Base-by-base conservation (phyloP, 2,888 invertebrate species). In the Melieria picta region DNA sequence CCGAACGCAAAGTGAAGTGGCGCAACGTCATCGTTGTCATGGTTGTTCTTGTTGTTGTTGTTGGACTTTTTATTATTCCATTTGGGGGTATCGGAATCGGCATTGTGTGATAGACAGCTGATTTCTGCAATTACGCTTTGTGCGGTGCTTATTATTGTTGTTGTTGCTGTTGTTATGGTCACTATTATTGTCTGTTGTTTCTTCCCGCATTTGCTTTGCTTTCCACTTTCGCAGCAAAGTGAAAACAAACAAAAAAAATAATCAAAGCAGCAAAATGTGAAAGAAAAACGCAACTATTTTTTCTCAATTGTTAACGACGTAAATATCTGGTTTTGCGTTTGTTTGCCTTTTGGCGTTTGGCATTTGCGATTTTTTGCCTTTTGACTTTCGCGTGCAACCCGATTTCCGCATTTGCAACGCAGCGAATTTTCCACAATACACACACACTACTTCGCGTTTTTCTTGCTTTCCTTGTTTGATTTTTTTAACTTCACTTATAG, bases 21-120 rank as follows among this genome's bases (percentile, higher is more conserved):
- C n/a, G 3, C n/a, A n/a, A n/a, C 7, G 7, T 9, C 6, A 11
- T 30, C 7, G 43, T 4, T n/a, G 60, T 58, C 3, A 48, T 7
- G 46, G 4, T 73, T 73, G 72, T 72, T 75, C 66, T 74, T 63
- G 77, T 73, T 73, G 72, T 72, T 75, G 65, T 74, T 63, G 77
- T 79, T 81, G 75, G 79, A 13, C 48, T 74, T 67, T 72, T 55
- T 61, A 60, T 55, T 70, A 65, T 50, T 56, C 48, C 63, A 30
- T 30, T 30, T 30, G 30, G 30, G 30, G 30, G 3, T 30, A 30
- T 30, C 58, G 67, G 72, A 69, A 47, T 50, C 52, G 56, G 55
- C 70, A 60, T 74, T 73, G 66, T 76, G 76, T 75, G 82, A 84
- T 85, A 85, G 83, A 85, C 85, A 85, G 85, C 85, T 85, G 85